Evolutionary conservation across 2,113 vertebrate species (phyloP).

Genomic region (Apeltes quadracus): DNA sequence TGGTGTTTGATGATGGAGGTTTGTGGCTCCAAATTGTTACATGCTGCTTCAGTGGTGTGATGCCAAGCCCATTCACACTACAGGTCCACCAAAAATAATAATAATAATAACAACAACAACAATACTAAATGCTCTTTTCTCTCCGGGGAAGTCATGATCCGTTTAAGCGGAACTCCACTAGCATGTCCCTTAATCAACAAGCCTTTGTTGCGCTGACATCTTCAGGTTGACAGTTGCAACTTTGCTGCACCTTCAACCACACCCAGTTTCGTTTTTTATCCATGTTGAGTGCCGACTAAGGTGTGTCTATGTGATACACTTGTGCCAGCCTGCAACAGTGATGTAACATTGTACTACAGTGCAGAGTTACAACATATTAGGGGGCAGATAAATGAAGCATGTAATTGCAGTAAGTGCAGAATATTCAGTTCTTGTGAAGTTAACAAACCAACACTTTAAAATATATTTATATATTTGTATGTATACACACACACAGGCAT

Average conservation of each 20-base stretch:
- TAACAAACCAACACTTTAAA: constrained; percentile 2
- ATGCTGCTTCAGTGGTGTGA: constrained; percentile 92
- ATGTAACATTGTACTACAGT: constrained; percentile 13
- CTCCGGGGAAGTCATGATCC: not conserved
- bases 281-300: constrained; percentile 21
- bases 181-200: not conserved
- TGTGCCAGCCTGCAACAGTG: constrained; percentile 16
- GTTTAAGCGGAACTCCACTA: constrained; percentile 11
- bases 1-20: constrained; percentile 71
- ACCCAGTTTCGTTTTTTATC: constrained; percentile 20
- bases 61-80: constrained; percentile 82
- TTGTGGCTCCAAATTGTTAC: constrained; percentile 82
- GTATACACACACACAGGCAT: not conserved
- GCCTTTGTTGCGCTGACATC: constrained; percentile 5
- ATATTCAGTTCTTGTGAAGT: constrained; percentile 9
- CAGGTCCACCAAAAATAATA: constrained; percentile 41
- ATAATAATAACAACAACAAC: constrained; percentile 18
- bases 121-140: not conserved
- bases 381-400: constrained; percentile 9
- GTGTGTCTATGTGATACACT: constrained; percentile 31
- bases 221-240: constrained; percentile 33
- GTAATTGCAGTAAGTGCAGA: not conserved
- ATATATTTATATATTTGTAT: not conserved
- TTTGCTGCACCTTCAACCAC: constrained; percentile 29
- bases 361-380: constrained; percentile 23